Conservation (phyloP, 2,888 invertebrate species). For the Peribatodes rhomboidaria region DNA sequence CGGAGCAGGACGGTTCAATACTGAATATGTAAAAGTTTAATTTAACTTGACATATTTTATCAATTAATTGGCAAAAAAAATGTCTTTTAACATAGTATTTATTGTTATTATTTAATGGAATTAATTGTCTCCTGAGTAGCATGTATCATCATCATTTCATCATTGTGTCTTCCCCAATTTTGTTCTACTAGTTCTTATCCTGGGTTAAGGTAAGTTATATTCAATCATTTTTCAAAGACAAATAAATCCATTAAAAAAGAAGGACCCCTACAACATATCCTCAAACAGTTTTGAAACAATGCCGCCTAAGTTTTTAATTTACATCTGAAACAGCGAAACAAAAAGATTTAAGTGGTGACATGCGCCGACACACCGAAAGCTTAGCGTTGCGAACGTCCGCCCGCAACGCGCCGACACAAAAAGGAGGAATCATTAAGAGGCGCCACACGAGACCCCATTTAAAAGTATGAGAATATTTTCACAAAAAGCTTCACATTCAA, state of each 20-base stretch:
- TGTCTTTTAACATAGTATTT: no score
- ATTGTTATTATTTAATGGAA: no score
- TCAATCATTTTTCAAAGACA: background rate
- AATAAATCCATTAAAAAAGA: background rate
- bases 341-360: slow-evolving; percentile 78
- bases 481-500: slow-evolving; percentile 86
- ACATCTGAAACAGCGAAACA: slow-evolving; percentile 77
- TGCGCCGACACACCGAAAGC: slow-evolving; percentile 82
- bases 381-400: slow-evolving; percentile 73
- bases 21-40: background rate
- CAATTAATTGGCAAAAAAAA: background rate
- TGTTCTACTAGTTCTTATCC: no score
- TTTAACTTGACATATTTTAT: background rate
- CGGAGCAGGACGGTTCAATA: slow-evolving; percentile 47
- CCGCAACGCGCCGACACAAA: slow-evolving; percentile 78
- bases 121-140: no score
- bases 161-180: no score
- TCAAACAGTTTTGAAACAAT: slow-evolving; percentile 62
- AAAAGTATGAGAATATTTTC: slow-evolving; percentile 87
- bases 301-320: slow-evolving; percentile 83
- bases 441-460: slow-evolving; percentile 86
- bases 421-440: slow-evolving; percentile 85
- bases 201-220: background rate
- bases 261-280: slow-evolving; percentile 10
- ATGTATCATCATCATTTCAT: no score